Base-by-base conservation (phyloP, 92 coral and sea anemone species). In the Hydrozoanthus gracilis region DNA sequence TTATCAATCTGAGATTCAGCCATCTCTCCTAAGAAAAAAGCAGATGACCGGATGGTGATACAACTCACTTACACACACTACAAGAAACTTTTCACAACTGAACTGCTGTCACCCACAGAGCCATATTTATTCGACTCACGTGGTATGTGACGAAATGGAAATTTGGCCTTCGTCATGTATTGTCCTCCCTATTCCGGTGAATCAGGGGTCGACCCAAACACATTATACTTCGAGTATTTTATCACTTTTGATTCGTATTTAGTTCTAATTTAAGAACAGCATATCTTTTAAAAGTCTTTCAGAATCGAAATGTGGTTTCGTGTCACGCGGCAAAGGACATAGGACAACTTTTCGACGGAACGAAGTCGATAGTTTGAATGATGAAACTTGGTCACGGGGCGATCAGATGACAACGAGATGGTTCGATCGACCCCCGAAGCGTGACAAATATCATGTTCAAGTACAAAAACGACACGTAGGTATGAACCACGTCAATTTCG, bases 1-100 rank as follows among this genome's bases (percentile, higher is more conserved):
- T 51, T 84, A 45, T 92, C 93, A 58, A 78, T 90, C 89, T 90
- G 95, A 94, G 49, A 93, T 79, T 94, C 95, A 91, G 98, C 98
- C 98, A 94, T 94, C 89, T 82, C 87, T 48, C 85, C 85, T 80
- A 45, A 80, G 74, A 65, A 80, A 80, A 80, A 80, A 80, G 85
- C 85, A 80, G 85, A 80, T 80, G 85, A 80, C 85, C 74, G 85
- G 52, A 15, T 65, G 51, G 17, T 10, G 9, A 18, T 5, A 10
- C 17, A 12, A 50, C 54, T 11, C 52, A 10, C 62, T 64, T n/a
- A 80, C 60, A 18, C 85, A 13, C 74, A 62, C 71, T 55, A 15
- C 55, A 47, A 65, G 61, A 79, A 7, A 18, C 68, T 18, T 20
- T 54, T 76, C 67, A 15, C 86, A 47, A 67, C 73, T 87, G 86